Conservation (phyloP, 2,113 vertebrate species). For the human region DNA sequence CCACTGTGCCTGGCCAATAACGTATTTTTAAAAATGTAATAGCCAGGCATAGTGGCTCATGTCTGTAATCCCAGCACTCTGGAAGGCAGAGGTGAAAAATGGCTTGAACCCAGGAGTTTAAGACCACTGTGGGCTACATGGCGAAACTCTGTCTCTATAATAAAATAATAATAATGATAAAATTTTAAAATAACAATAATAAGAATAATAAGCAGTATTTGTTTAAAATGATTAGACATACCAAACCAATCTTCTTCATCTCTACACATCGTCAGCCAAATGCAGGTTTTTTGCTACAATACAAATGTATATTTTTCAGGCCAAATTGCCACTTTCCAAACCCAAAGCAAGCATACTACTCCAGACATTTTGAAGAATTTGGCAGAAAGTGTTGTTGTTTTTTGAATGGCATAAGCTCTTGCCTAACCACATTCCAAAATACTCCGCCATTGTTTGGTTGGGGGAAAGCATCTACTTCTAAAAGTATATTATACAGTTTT, state of each 20-base stretch:
- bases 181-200: background rate
- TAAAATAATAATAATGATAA: background rate
- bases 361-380: background rate
- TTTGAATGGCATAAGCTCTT: background rate
- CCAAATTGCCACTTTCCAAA: background rate
- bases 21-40: too few relatives aligned
- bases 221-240: background rate
- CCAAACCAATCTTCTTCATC: background rate
- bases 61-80: too few relatives aligned
- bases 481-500: background rate
- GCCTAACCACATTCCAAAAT: background rate
- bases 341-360: background rate
- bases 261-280: background rate
- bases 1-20: too few relatives aligned
- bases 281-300: background rate
- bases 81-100: too few relatives aligned
- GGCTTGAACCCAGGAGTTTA: too few relatives aligned
- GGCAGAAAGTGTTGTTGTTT: background rate
- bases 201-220: background rate
- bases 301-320: background rate
- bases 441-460: background rate
- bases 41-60: too few relatives aligned
- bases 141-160: too few relatives aligned
- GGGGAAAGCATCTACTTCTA: accelerated
- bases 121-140: too few relatives aligned